These are phyloP conservation scores for Equus quagga DNA, from an alignment of 2,113 vertebrate genomes.

Conservation along the genomic window DNA sequence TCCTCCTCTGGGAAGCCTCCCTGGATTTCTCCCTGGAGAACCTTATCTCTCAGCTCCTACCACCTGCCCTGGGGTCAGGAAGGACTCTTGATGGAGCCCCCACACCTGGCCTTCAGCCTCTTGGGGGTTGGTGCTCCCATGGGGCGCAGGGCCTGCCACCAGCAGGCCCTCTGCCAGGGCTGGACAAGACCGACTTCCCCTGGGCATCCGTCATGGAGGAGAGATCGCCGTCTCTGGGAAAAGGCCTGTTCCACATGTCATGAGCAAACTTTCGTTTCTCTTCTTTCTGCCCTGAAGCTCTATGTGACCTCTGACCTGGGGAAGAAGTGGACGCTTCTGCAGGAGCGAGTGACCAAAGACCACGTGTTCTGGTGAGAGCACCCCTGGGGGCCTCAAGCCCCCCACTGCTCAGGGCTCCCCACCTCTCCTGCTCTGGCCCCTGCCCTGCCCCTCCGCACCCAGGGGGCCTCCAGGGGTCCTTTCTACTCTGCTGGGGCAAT, in stretches of 20 bases:
- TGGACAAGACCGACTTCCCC: accelerated
- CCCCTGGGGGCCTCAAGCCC: accelerated
- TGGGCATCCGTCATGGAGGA: accelerated
- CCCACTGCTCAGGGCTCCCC: accelerated
- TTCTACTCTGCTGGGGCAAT: neutral
- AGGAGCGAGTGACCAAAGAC: conserved; percentile 96
- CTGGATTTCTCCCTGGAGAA: neutral
- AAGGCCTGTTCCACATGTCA: accelerated
- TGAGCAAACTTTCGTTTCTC: neutral
- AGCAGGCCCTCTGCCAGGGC: accelerated
- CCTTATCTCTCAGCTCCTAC: neutral
- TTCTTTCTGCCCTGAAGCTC: conserved; percentile 85
- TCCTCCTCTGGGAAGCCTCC: neutral
- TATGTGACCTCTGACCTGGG: conserved; percentile 94
- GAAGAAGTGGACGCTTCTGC: conserved; percentile 94
- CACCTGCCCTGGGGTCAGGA: accelerated
- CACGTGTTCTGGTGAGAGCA: conserved; percentile 94
- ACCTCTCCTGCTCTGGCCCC: neutral
- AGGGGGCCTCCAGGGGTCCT: neutral
- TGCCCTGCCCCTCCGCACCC: neutral
- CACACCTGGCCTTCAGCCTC: accelerated
- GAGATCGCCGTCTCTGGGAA: neutral
- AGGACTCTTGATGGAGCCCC: accelerated
- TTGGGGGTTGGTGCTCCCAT: accelerated
- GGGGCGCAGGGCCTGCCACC: neutral